Conservation (phyloP, 2,888 invertebrate genomes). For the Coelopa pilipes region DNA sequence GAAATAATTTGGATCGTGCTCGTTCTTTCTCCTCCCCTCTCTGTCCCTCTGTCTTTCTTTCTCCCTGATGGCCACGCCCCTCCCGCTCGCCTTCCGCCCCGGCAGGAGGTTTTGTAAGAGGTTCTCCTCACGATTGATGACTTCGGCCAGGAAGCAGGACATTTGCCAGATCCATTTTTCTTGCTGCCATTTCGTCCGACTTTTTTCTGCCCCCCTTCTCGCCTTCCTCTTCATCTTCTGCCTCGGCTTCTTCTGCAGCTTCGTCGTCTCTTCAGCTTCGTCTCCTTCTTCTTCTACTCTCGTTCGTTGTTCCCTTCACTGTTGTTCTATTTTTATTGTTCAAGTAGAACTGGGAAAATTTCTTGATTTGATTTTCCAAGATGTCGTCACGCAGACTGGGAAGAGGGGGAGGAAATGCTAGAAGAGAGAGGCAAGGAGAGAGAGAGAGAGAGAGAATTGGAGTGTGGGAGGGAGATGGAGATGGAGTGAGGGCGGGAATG, state of each 20-base stretch:
- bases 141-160: slow-evolving; percentile 35
- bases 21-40: background rate
- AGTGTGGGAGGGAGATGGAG: background rate
- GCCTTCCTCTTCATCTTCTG: too few species aligned
- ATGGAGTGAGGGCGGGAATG: slow-evolving; percentile 30
- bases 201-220: too few species aligned
- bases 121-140: slow-evolving; percentile 40
- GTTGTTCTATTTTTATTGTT: slow-evolving; percentile 2
- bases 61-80: background rate
- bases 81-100: too few species aligned
- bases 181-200: background rate
- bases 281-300: too few species aligned
- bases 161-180: slow-evolving; percentile 40
- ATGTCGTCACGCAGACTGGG: slow-evolving; percentile 31
- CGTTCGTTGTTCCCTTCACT: too few species aligned
- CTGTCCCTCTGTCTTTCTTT: slow-evolving; percentile 2
- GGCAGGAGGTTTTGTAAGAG: background rate
- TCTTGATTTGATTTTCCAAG: slow-evolving; percentile 34
- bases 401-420: too few species aligned
- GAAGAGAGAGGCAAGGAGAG: too few species aligned
- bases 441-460: too few species aligned
- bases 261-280: too few species aligned
- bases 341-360: background rate
- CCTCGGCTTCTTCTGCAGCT: too few species aligned
- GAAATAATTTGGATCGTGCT: slow-evolving; percentile 3